Percentiles rank a stretch among this genome's conserved stretches.
These are phyloP conservation scores for Pristionchus exspectatus DNA, from an alignment of 2,888 invertebrate species.

Conservation along the genomic window DNA sequence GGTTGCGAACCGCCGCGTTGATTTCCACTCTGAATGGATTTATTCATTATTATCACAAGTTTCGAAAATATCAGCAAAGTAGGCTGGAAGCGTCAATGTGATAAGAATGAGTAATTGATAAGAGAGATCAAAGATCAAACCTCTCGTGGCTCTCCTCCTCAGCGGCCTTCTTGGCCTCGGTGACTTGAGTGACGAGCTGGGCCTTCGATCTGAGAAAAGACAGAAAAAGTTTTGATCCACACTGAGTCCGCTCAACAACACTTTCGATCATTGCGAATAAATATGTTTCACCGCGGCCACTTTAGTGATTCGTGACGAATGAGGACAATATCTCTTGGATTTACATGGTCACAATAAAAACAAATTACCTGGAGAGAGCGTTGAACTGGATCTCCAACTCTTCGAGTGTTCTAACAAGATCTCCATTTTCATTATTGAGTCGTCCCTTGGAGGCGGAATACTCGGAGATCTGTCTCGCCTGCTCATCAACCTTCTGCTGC, in stretches of 20 bases:
- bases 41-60: background rate
- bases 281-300: background rate
- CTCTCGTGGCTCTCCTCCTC: constrained; percentile 86
- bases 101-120: background rate
- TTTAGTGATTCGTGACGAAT: background rate
- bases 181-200: constrained; percentile 80
- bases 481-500: constrained; percentile 96
- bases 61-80: background rate
- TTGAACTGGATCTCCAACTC: constrained; percentile 93
- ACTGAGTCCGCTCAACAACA: background rate
- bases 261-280: background rate
- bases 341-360: background rate
- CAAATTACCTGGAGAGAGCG: constrained; percentile 88
- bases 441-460: constrained; percentile 90
- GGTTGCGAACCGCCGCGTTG: constrained; percentile 85
- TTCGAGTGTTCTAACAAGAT: constrained; percentile 93
- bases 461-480: constrained; percentile 93
- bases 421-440: constrained; percentile 96
- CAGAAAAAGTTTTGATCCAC: background rate
- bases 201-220: constrained; percentile 80
- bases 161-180: constrained; percentile 97
- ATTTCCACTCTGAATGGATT: constrained; percentile 63
- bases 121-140: constrained; percentile 49
- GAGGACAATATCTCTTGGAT: background rate
- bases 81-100: background rate